Evolutionary conservation across 2,797 vertebrate genomes (phyloP).

Genomic region (Meriones psammophilus): DNA sequence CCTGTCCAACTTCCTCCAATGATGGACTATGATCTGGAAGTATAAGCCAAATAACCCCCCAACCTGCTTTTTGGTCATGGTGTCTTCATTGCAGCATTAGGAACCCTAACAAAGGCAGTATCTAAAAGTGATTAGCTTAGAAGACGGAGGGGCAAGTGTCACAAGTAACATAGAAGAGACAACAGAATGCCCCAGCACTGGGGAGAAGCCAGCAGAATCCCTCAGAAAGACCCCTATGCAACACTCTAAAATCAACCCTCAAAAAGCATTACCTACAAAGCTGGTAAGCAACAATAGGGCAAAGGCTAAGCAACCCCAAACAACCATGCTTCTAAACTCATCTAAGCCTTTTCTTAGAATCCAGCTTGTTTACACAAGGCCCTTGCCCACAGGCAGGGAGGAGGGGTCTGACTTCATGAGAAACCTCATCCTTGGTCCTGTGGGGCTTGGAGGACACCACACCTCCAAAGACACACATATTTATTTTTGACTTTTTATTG

Average conservation of each 20-base stretch:
- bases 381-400: not conserved
- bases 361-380: not conserved
- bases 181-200: not conserved
- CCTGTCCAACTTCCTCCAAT: not conserved
- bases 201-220: not conserved
- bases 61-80: not conserved
- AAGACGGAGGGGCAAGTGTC: not conserved
- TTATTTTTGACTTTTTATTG: not conserved
- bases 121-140: not conserved
- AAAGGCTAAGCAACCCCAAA: not conserved
- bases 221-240: not conserved
- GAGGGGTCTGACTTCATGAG: not conserved
- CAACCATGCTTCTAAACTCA: not conserved
- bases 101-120: not conserved
- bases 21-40: not conserved
- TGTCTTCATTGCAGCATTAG: not conserved
- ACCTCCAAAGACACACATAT: not conserved
- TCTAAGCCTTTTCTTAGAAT: not conserved
- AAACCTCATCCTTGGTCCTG: not conserved
- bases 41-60: not conserved
- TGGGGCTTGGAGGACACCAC: not conserved
- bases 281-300: not conserved
- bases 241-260: not conserved
- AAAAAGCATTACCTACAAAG: not conserved
- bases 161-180: conserved; percentile 37